Base-by-base conservation (phyloP, 2,888 invertebrate species). In the Mimas tiliae region DNA sequence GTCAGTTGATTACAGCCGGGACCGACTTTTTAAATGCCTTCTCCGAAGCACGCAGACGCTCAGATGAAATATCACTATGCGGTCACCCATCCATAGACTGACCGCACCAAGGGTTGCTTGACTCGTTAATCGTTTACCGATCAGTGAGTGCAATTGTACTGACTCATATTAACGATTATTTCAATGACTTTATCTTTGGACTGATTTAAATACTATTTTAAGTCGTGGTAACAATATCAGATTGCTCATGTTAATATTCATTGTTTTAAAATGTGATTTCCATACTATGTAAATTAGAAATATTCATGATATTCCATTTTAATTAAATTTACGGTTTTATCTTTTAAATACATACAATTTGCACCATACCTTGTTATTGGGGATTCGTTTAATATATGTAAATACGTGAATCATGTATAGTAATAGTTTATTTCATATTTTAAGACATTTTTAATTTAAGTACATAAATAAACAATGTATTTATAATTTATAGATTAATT, bases 311-410 rank as follows among this genome's bases (percentile, higher is more conserved):
- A 19, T 58, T 42, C 19, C 19, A 12, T 12, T 19, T 19, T 19
- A 53, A 53, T 52, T 27, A 9, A 53, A 34, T 12, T 42, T 58
- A 38, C 14, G n/a, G 1, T 19, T 58, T 58, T 42, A 19, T 14
- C 45, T 45, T 19, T 55, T 38, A 38, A 11, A 1, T 45, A 58
- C 19, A 42, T 58, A 42, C 19, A 38, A 42, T 16, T 58, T 19
- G 58, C 58, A 58, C 58, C 58, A 58, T 58, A 42, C 42, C 19
- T 58, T 42, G 11, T 58, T 9, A 55, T 58, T 4, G 12, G 6
- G 42, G 42, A 42, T 58, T 33, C 42, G 21, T 58, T 58, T 42
- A 58, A 58, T 58, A 19, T 58, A 45, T 38, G 2, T 12, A 58
- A 42, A 58, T 58, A 19, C 19, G 12, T 42, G 16, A 7, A 1